Evolutionary conservation across 2,888 invertebrate species (phyloP).

Genomic region (Plebejus melissa): DNA sequence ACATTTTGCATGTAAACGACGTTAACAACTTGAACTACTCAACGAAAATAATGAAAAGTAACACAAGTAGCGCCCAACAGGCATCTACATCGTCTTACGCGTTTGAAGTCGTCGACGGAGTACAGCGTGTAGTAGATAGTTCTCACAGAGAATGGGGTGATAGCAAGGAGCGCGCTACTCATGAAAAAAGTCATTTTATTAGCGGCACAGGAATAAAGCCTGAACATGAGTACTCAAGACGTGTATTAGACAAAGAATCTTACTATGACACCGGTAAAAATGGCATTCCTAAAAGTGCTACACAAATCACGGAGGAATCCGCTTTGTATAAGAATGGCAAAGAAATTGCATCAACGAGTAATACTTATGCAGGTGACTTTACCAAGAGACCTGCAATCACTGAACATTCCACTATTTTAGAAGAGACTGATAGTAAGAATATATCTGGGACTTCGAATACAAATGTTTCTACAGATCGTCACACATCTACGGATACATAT

Average conservation of each 20-base stretch:
- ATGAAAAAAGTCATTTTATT: constrained; percentile 76
- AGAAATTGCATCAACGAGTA: constrained; percentile 68
- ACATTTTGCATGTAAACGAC: constrained; percentile 62
- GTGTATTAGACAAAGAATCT: constrained; percentile 75
- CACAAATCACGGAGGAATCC: constrained; percentile 63
- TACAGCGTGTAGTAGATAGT: constrained; percentile 79
- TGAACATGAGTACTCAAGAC: constrained; percentile 77
- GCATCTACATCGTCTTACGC: constrained; percentile 82
- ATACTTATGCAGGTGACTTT: constrained; percentile 67
- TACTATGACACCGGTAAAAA: constrained; percentile 79
- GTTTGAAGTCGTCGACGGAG: constrained; percentile 81
- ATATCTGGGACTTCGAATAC: constrained; percentile 11
- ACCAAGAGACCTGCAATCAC: constrained; percentile 67
- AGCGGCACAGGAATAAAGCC: constrained; percentile 77
- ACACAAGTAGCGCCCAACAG: constrained; percentile 78
- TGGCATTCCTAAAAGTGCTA: constrained; percentile 70
- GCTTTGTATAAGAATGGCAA: constrained; percentile 64
- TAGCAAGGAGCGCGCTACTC: constrained; percentile 67
- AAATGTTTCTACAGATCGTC: constrained; percentile 17
- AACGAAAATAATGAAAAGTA: constrained; percentile 75
- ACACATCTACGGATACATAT: constrained; percentile 43
- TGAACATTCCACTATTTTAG: constrained; percentile 52
- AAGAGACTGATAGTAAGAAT: constrained; percentile 45
- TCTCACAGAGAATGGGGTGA: constrained; percentile 80
- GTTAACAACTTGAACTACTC: constrained; percentile 64